Conservation (phyloP, 2,113 vertebrate species). For the Corydoras sp. region DNA sequence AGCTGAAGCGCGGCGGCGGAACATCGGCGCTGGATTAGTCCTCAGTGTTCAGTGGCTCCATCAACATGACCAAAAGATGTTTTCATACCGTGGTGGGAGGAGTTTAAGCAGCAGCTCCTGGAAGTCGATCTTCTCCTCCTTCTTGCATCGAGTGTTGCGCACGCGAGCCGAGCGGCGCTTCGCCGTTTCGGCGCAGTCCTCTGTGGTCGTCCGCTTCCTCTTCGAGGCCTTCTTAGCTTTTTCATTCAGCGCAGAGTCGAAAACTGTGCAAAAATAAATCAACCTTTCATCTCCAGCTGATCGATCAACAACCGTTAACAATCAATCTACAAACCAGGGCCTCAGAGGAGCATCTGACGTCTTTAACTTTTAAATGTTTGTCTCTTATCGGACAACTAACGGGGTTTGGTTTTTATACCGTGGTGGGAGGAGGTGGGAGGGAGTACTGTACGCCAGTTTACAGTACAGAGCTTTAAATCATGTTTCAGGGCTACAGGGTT, state of each 20-base stretch:
- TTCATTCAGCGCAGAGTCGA: constrained; percentile 74
- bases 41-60: too few relatives aligned
- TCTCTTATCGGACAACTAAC: too few relatives aligned
- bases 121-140: constrained; percentile 96
- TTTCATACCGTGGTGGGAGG: constrained; percentile 82
- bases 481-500: too few relatives aligned
- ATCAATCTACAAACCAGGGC: not conserved
- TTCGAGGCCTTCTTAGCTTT: constrained; percentile 89
- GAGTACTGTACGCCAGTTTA: too few relatives aligned
- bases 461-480: too few relatives aligned
- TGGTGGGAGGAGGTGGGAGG: too few relatives aligned
- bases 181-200: constrained; percentile 88
- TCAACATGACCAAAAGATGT: too few relatives aligned
- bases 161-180: constrained; percentile 93
- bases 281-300: not conserved
- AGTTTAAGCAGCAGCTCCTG: constrained; percentile 92
- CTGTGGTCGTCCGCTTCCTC: constrained; percentile 72
- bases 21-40: not conserved
- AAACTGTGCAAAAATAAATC: constrained; percentile 38
- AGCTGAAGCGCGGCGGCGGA: constrained; percentile 53
- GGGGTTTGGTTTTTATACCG: too few relatives aligned
- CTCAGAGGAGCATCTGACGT: not conserved
- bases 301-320: not conserved
- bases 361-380: too few relatives aligned
- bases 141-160: constrained; percentile 94